These are phyloP conservation scores for Clivina fossor DNA, from an alignment of 2,888 invertebrate genomes.

Conservation along the genomic window DNA sequence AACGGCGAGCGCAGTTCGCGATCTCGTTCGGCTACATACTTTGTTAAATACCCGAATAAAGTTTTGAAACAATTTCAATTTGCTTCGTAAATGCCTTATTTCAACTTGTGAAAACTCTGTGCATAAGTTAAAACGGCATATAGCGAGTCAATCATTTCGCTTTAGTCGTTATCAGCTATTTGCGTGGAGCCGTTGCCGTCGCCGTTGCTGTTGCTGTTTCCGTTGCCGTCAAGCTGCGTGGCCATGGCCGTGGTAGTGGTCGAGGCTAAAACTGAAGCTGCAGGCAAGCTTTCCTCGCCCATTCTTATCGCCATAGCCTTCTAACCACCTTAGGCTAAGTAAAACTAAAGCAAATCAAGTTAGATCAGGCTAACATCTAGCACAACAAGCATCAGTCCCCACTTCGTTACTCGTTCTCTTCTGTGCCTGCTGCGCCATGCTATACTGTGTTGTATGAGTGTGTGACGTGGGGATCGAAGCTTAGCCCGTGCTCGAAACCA, in stretches of 20 bases:
- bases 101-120: slow-evolving; percentile 33
- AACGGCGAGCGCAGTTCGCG: slow-evolving; percentile 2
- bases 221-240: background rate
- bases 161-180: slow-evolving; percentile 40
- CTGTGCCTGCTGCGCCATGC: background rate
- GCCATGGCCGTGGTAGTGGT: background rate
- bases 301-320: background rate
- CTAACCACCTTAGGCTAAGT: background rate
- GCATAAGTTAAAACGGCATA: slow-evolving; percentile 34
- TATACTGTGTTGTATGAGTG: background rate
- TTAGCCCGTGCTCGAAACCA: slow-evolving; percentile 44
- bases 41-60: slow-evolving; percentile 44
- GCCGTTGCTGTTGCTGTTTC: background rate
- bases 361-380: too few species aligned
- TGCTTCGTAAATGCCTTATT: slow-evolving; percentile 37
- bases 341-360: too few species aligned
- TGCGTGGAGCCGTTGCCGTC: too few species aligned
- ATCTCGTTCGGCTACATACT: slow-evolving; percentile 40
- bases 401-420: background rate
- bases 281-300: background rate
- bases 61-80: slow-evolving; percentile 48
- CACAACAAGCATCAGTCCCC: too few species aligned
- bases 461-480: slow-evolving; percentile 3
- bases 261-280: background rate
- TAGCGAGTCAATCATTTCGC: slow-evolving; percentile 51